Evolutionary conservation across 2,113 vertebrate species (phyloP).

Genomic region (Peromyscus californicus): DNA sequence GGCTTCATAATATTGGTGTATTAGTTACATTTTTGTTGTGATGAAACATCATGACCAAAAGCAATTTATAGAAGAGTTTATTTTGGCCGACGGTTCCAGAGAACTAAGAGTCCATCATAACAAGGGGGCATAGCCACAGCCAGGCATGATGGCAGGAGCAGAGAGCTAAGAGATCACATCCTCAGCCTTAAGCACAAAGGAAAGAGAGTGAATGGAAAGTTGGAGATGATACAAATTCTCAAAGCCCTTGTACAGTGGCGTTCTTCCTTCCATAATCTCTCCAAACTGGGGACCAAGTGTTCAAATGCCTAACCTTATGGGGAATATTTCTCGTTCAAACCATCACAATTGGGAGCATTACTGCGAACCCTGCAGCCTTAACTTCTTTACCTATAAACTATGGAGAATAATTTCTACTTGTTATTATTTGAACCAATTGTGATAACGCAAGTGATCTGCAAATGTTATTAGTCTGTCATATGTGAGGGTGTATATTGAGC

Average conservation of each 20-base stretch:
- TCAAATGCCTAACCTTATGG: neutral
- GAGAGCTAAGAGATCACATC: neutral
- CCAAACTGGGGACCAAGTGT: neutral
- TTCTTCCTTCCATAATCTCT: neutral
- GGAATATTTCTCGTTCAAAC: neutral
- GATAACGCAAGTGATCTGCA: neutral
- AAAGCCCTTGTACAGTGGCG: neutral
- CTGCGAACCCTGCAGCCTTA: neutral
- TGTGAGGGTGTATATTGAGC: neutral
- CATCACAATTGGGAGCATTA: neutral
- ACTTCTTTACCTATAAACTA: conserved; percentile 3
- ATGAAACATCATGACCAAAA: neutral
- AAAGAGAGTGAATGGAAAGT: neutral
- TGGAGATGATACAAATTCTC: neutral
- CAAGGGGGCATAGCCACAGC: neutral
- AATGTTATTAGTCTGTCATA: neutral
- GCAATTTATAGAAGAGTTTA: neutral
- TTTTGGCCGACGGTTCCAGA: neutral
- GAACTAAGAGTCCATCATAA: no score
- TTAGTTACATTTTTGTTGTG: neutral
- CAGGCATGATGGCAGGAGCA: neutral
- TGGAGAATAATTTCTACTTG: neutral
- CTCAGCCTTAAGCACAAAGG: neutral
- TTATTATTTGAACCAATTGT: neutral
- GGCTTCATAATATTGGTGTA: neutral